Base-by-base conservation (phyloP, 2,888 invertebrate genomes). In the Ophion ellenae region DNA sequence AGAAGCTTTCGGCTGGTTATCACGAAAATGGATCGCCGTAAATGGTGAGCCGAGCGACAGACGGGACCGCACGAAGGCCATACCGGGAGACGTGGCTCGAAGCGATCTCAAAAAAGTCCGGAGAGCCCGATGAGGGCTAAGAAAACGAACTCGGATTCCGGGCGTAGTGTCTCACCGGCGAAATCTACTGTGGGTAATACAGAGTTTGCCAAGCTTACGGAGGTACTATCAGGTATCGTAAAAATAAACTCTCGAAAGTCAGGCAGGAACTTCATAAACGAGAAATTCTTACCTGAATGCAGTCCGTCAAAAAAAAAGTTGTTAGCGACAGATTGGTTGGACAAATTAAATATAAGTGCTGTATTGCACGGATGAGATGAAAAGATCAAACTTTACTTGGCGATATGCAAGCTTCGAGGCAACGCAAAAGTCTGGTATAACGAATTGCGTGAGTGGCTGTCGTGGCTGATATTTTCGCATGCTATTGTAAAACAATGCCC, bases 391-490 rank as follows among this genome's bases (percentile, higher is more conserved):
- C 57, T 57, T 17, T 57, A 57, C 64, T 66, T 87, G 2, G 86
- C 88, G 9, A 71, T 70, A 1, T 81, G 81, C 20, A 89, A 81
- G 57, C 40, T 89, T 11, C 47, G 64, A 2, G 85, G 86, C 0
- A 84, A 84, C n/a, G 87, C 88, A 2, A 87, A 84, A n/a, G 17
- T 77, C 28, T 88, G 87, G 88, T 57, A 57, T n/a, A n/a, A 32
- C 3, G 64, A 28, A 11, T 14, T 14, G 2, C 24, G 28, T 9
- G 14, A 64, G 1, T 11, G 11, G 20, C 20, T 64, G 4, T 11
- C 64, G 64, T 64, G 10, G 28, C 28, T 14, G 6, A 11, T 5
- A 64, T 64, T 64, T n/a, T 28, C 20, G 24, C 3, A 28, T 14
- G 28, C 0, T 4, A 5, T 57, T 3, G n/a, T 14, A 57, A n/a